Percentiles rank a stretch among this genome's conserved stretches.
Conservation (phyloP, 2,113 vertebrate genomes). For the Pholis gunnellus region DNA sequence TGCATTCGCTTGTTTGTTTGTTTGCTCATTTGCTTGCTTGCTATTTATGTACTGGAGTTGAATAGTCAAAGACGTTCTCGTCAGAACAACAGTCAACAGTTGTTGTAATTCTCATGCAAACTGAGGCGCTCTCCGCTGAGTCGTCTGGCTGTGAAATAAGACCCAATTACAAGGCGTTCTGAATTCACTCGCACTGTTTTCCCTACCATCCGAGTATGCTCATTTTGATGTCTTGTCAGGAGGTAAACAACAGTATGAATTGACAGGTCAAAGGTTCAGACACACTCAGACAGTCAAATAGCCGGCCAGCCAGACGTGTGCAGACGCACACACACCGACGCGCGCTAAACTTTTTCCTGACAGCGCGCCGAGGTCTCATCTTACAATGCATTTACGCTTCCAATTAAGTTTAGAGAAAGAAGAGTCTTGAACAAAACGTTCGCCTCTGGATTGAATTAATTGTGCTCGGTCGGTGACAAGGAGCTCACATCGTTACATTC, state of each 20-base stretch:
- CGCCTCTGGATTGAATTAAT: slow-evolving; percentile 66
- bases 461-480: slow-evolving; percentile 54
- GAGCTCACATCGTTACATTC: slow-evolving; percentile 58
- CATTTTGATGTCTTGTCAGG: slow-evolving; percentile 62
- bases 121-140: slow-evolving; percentile 24
- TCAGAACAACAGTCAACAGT: slow-evolving; percentile 41
- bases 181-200: slow-evolving; percentile 51
- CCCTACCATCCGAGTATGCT: slow-evolving; percentile 22
- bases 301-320: slow-evolving; percentile 3
- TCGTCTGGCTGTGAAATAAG: slow-evolving; percentile 52
- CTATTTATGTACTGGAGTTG: background rate
- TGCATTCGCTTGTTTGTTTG: slow-evolving; percentile 21
- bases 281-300: slow-evolving; percentile 30
- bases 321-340: background rate
- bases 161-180: slow-evolving; percentile 70
- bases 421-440: slow-evolving; percentile 50
- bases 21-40: slow-evolving; percentile 4
- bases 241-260: slow-evolving; percentile 67
- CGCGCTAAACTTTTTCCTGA: slow-evolving; percentile 26
- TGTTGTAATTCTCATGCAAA: slow-evolving; percentile 61
- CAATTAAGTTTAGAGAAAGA: slow-evolving; percentile 63
- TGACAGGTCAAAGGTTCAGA: slow-evolving; percentile 57
- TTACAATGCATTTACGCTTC: slow-evolving; percentile 55
- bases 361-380: slow-evolving; percentile 20
- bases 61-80: slow-evolving; percentile 32